A percentile compares a stretch with the other conserved stretches of the same genome.
Evolutionary conservation across 2,797 vertebrate species (phyloP).

Genomic region (Tauraco hartlaubi): DNA sequence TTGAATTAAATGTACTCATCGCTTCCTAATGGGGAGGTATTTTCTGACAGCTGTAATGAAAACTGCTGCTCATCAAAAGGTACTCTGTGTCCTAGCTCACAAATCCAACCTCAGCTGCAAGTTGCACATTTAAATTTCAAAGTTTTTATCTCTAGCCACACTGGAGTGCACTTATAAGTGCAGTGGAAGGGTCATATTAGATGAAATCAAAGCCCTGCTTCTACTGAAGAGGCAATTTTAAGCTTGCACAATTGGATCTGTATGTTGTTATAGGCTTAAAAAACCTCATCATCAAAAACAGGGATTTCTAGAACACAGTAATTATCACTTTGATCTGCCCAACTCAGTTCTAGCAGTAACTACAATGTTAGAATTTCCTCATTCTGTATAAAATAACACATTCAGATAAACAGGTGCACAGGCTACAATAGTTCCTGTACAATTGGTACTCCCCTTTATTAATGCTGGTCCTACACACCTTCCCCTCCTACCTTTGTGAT

Average conservation of each 20-base stretch:
- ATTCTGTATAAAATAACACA: not conserved
- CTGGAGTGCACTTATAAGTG: conserved; percentile 68
- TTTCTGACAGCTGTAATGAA: conserved; percentile 76
- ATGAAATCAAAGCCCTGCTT: conserved; percentile 71
- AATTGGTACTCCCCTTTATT: not conserved
- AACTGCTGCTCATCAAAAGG: conserved; percentile 76
- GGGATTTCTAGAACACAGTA: conserved; percentile 67
- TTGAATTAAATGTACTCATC: conserved; percentile 55
- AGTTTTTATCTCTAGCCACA: conserved; percentile 72
- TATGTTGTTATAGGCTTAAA: conserved; percentile 70
- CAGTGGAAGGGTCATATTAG: conserved; percentile 57
- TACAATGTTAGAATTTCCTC: not conserved
- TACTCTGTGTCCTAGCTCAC: conserved; percentile 64
- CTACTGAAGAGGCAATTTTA: conserved; percentile 61
- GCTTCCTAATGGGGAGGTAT: conserved; percentile 71
- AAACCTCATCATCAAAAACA: conserved; percentile 60
- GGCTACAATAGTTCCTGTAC: not conserved
- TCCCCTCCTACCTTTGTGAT: not conserved
- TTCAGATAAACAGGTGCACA: not conserved
- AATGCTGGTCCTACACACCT: not conserved
- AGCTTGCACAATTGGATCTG: conserved; percentile 52
- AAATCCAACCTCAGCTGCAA: conserved; percentile 72
- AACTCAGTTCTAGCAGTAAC: conserved; percentile 22
- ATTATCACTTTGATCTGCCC: conserved; percentile 67
- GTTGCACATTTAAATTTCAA: conserved; percentile 80